Evolutionary conservation across 2,888 invertebrate species (phyloP).

Genomic region (Acrobasis suavella): DNA sequence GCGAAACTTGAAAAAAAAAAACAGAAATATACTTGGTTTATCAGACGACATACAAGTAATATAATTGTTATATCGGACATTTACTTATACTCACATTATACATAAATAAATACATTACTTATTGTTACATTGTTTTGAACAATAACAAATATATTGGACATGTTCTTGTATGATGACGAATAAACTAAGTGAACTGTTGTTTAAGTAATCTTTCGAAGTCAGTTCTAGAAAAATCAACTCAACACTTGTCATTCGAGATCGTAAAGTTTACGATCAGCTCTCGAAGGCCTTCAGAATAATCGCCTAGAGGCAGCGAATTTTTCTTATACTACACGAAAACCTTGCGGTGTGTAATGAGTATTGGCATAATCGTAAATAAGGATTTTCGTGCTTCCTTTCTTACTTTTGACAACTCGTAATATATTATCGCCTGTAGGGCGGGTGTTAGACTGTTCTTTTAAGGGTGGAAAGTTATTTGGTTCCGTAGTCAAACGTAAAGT

Average conservation of each 20-base stretch:
- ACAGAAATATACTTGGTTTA: too few species aligned
- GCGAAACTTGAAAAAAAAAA: too few species aligned
- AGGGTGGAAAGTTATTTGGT: neutral
- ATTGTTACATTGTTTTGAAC: too few species aligned
- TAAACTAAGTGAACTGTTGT: too few species aligned
- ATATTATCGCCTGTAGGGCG: conserved; percentile 15
- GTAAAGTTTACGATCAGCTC: conserved; percentile 54
- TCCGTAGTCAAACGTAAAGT: neutral
- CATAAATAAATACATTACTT: too few species aligned
- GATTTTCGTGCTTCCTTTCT: conserved; percentile 17
- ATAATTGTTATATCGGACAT: too few species aligned
- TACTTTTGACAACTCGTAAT: conserved; percentile 23
- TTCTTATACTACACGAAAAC: conserved; percentile 25
- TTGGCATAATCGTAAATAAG: conserved; percentile 25
- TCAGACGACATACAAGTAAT: too few species aligned
- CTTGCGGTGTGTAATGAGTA: conserved; percentile 23
- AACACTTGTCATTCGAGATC: conserved; percentile 48
- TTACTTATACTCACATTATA: too few species aligned
- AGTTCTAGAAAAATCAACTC: conserved; percentile 42
- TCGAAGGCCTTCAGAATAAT: conserved; percentile 28
- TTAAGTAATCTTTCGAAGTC: conserved; percentile 24
- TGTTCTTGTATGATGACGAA: neutral
- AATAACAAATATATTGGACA: too few species aligned
- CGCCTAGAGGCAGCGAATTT: conserved; percentile 26
- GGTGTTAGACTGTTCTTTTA: conserved; percentile 6